Evolutionary conservation across 2,113 vertebrate genomes (phyloP).

Genomic region (Oncorhynchus gorbuscha): DNA sequence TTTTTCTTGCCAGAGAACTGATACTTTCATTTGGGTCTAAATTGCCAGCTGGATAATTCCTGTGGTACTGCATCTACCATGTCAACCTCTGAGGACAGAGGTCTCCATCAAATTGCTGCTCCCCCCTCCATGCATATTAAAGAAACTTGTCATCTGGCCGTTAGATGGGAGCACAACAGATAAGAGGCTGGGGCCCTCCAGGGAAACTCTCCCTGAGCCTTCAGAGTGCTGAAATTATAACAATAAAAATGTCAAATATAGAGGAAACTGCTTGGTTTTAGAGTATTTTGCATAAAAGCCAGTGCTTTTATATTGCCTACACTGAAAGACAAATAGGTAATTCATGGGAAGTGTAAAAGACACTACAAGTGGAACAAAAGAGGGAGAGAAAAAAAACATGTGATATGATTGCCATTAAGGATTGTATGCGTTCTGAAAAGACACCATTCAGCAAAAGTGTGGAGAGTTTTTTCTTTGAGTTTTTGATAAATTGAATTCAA

Average conservation of each 20-base stretch:
- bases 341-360: constrained; percentile 60
- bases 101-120: constrained; percentile 65
- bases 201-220: constrained; percentile 79
- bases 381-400: constrained; percentile 41
- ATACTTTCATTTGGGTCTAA: constrained; percentile 46
- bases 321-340: constrained; percentile 88
- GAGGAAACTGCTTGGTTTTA: constrained; percentile 85
- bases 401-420: constrained; percentile 45
- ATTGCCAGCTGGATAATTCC: constrained; percentile 36
- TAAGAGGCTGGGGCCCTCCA: constrained; percentile 77
- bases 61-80: constrained; percentile 7
- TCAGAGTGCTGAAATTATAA: constrained; percentile 90
- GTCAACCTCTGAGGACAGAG: no score
- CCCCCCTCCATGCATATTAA: constrained; percentile 70
- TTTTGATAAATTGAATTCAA: constrained; percentile 24
- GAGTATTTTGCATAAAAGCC: constrained; percentile 95
- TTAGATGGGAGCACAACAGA: constrained; percentile 74
- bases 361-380: constrained; percentile 63
- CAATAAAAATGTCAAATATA: constrained; percentile 92
- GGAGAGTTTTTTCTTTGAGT: background rate
- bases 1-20: constrained; percentile 24
- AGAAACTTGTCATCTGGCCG: constrained; percentile 86
- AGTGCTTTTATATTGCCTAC: constrained; percentile 83
- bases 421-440: constrained; percentile 37
- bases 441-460: constrained; percentile 23